A percentile compares a stretch with the other conserved stretches of the same genome.
Conservation (phyloP, 2,113 vertebrate genomes). For the Megaceryle torquata region DNA sequence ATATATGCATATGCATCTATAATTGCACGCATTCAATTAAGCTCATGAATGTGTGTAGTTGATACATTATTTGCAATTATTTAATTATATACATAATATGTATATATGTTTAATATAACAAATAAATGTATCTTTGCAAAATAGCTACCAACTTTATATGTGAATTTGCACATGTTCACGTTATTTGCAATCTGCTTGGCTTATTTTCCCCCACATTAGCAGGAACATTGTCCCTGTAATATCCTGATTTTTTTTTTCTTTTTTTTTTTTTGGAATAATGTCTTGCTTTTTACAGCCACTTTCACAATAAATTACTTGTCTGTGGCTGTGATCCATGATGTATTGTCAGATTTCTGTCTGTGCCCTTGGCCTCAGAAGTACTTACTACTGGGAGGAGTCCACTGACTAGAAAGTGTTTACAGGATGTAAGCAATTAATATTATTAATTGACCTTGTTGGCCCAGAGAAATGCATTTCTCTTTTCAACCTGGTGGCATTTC, state of each 20-base stretch:
- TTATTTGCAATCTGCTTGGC: background rate
- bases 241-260: background rate
- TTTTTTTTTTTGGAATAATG: background rate
- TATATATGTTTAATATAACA: background rate
- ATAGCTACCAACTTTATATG: background rate
- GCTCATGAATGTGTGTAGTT: background rate
- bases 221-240: background rate
- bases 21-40: background rate
- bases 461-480: background rate
- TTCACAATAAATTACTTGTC: background rate
- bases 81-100: background rate
- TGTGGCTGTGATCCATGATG: background rate
- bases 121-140: background rate
- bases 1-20: background rate
- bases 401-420: constrained; percentile 47
- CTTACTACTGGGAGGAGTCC: constrained; percentile 13
- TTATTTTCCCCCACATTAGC: background rate
- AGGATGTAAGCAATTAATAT: constrained; percentile 45
- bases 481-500: background rate
- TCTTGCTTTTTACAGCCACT: background rate
- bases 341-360: constrained; percentile 1
- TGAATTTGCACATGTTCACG: background rate
- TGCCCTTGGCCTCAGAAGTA: constrained; percentile 22
- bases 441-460: constrained; percentile 18
- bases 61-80: background rate